phyloP scores from a whole-genome alignment of 2,113 vertebrate genomes.

The Sapayoa aenigma region DNA sequence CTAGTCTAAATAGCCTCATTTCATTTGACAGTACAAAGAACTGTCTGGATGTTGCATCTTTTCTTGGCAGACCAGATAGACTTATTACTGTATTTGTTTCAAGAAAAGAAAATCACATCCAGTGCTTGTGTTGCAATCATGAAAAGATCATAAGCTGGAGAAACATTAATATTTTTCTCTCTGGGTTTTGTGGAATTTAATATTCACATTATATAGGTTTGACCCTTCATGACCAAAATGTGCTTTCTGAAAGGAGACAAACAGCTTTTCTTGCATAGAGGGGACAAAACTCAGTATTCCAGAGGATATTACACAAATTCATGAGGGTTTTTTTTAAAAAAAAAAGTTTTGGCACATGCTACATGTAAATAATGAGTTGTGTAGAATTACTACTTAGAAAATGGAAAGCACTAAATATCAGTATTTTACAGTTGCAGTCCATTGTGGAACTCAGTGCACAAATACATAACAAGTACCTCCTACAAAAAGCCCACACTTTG shows the following conservation, averaged over 20 bases:
- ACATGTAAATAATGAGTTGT: background rate
- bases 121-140: background rate
- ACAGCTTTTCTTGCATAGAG: background rate
- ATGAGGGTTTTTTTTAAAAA: background rate
- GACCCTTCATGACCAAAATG: too few relatives aligned
- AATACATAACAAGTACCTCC: background rate
- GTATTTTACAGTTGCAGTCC: background rate
- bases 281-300: background rate
- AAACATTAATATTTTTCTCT: background rate
- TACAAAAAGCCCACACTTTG: background rate
- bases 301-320: background rate
- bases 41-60: slow-evolving; percentile 1
- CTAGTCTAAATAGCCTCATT: slow-evolving; percentile 35
- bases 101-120: background rate
- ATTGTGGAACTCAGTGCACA: background rate
- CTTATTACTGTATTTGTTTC: slow-evolving; percentile 14
- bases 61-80: slow-evolving; percentile 30
- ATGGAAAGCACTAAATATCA: background rate
- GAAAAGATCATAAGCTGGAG: background rate
- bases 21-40: slow-evolving; percentile 17
- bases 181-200: background rate
- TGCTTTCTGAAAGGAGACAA: background rate
- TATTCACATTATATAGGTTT: background rate
- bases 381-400: background rate
- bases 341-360: background rate